phyloP scores from a whole-genome alignment of 2,888 invertebrate species.

The Isoperla grammatica region DNA sequence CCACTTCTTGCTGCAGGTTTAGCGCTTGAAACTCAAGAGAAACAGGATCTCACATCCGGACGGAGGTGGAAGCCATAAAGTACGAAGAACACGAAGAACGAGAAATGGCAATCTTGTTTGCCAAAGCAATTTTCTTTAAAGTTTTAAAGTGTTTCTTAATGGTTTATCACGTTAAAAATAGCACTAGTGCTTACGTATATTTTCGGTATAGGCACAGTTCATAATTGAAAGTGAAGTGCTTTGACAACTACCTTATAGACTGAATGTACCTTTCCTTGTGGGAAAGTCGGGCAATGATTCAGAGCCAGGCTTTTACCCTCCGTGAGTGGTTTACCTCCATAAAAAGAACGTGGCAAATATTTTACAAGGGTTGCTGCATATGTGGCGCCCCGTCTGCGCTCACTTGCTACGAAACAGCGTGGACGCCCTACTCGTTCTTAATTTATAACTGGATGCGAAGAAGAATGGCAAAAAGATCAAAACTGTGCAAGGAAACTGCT shows the following conservation, averaged over 20 bases:
- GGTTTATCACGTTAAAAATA: no score
- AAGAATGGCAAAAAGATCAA: neutral
- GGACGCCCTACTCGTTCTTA: neutral
- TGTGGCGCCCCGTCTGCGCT: neutral
- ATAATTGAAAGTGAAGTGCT: conserved; percentile 17
- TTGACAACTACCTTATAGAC: conserved; percentile 2
- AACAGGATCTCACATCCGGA: neutral
- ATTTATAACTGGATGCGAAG: conserved; percentile 7
- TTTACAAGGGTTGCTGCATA: conserved; percentile 17
- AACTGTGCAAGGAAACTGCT: conserved; percentile 1
- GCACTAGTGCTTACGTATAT: no score
- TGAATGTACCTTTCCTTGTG: no score
- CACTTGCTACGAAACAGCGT: no score
- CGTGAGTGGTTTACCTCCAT: conserved; percentile 16
- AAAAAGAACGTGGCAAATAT: conserved; percentile 20
- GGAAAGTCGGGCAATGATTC: conserved; percentile 11
- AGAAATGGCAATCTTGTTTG: conserved; percentile 19
- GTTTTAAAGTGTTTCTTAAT: conserved; percentile 13
- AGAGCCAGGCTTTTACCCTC: conserved; percentile 10
- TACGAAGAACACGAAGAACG: neutral
- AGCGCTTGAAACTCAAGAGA: conserved; percentile 3
- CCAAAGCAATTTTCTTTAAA: conserved; percentile 16
- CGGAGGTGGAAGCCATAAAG: neutral
- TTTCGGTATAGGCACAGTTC: neutral
- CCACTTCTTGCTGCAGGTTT: conserved; percentile 2